Evolutionary conservation across 2,888 invertebrate genomes (phyloP).

Genomic region (Carterocephalus palaemon): DNA sequence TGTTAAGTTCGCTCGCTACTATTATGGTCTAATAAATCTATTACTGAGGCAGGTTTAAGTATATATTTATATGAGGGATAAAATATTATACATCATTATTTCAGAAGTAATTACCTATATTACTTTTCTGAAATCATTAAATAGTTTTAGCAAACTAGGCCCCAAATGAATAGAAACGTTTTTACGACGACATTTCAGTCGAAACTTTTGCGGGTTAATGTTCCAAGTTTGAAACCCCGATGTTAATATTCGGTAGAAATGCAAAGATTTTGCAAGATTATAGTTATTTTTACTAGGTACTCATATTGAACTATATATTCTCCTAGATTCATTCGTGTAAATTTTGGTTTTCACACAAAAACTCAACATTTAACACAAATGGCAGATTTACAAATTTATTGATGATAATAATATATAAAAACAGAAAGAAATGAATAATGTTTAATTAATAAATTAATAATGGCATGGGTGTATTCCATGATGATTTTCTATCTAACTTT

Average conservation of each 20-base stretch:
- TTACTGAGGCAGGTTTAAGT: conserved; percentile 13
- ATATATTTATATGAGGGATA: neutral
- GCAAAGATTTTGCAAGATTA: conserved; percentile 13
- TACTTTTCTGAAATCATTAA: conserved; percentile 7
- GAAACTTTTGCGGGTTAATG: conserved; percentile 22
- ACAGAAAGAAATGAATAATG: too few relatives aligned
- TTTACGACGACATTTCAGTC: conserved; percentile 19
- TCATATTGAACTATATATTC: conserved; percentile 17
- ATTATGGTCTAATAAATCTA: too few relatives aligned
- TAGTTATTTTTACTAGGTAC: conserved; percentile 14
- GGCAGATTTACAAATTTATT: too few relatives aligned
- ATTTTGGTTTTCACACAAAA: too few relatives aligned
- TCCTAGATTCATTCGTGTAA: too few relatives aligned
- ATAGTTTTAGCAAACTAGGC: conserved; percentile 17
- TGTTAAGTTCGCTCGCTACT: conserved; percentile 30
- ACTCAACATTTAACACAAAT: too few relatives aligned
- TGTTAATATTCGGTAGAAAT: conserved; percentile 22
- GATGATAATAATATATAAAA: too few relatives aligned
- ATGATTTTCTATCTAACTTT: too few relatives aligned
- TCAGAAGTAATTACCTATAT: conserved; percentile 23
- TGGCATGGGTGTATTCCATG: too few relatives aligned
- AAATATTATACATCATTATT: neutral
- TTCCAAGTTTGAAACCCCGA: conserved; percentile 13
- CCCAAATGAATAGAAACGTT: conserved; percentile 23
- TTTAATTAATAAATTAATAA: too few relatives aligned